A percentile compares a stretch with the other conserved stretches of the same genome.
Conservation (phyloP, 92 coral and sea anemone species). For the Palythoa grandiflora region DNA sequence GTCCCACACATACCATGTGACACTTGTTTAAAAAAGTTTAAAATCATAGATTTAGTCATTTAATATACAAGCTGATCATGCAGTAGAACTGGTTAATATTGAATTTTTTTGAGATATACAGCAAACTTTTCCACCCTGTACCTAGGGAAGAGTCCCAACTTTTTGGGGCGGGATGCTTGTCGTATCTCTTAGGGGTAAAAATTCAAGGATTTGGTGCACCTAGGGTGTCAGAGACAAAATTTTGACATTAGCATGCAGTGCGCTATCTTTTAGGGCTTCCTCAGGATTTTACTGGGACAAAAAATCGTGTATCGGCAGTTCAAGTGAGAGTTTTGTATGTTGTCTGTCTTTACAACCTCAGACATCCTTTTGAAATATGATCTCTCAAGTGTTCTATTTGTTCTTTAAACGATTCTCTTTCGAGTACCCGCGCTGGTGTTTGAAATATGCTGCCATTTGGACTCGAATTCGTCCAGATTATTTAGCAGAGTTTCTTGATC, state of each 20-base stretch:
- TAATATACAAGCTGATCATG: not conserved
- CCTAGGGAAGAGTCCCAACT: not conserved
- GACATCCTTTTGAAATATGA: constrained; percentile 60
- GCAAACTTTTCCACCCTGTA: not conserved
- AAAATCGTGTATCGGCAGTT: not conserved
- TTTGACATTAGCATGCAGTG: too few relatives aligned
- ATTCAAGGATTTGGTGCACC: too few relatives aligned
- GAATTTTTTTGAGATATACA: not conserved
- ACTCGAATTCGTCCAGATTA: constrained; percentile 49
- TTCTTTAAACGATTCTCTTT: too few relatives aligned
- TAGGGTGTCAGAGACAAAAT: too few relatives aligned
- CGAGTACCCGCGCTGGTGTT: not conserved
- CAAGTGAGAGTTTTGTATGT: too few relatives aligned
- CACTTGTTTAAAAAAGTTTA: too few relatives aligned
- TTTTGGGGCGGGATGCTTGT: too few relatives aligned
- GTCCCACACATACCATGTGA: too few relatives aligned
- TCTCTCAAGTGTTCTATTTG: constrained; percentile 30
- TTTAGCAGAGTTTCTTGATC: constrained; percentile 14
- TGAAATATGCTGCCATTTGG: constrained; percentile 66
- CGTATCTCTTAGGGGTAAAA: too few relatives aligned
- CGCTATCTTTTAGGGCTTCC: too few relatives aligned
- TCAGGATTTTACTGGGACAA: not conserved
- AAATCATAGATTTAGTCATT: too few relatives aligned
- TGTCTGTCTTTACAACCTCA: too few relatives aligned
- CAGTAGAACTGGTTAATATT: not conserved